Percentiles rank a stretch among this genome's conserved stretches.
Evolutionary conservation across 2,113 vertebrate species (phyloP).

Genomic region (Catharus fuscescens): DNA sequence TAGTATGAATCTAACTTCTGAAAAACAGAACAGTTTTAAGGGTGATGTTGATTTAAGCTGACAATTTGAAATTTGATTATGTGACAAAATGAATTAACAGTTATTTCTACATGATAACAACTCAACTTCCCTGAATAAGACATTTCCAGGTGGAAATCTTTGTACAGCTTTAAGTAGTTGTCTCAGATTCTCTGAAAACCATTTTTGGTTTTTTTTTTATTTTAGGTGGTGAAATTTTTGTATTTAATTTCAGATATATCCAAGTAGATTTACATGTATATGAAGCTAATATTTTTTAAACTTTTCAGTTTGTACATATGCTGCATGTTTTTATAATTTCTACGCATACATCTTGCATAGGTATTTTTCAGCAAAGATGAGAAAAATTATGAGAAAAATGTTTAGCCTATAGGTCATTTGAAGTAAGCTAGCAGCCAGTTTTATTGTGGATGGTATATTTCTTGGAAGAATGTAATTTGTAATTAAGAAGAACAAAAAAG

Average conservation of each 20-base stretch:
- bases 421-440: constrained; percentile 61
- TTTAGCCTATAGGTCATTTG: constrained; percentile 61
- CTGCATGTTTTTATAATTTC: constrained; percentile 85
- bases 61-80: constrained; percentile 72
- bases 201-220: constrained; percentile 41
- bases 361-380: constrained; percentile 76
- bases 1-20: constrained; percentile 77
- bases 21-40: constrained; percentile 82
- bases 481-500: constrained; percentile 33
- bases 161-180: constrained; percentile 83
- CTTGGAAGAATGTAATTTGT: constrained; percentile 74
- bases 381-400: constrained; percentile 57
- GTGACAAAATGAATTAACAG: constrained; percentile 70
- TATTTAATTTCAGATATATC: constrained; percentile 82
- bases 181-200: constrained; percentile 79
- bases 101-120: constrained; percentile 66
- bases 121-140: constrained; percentile 66
- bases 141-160: constrained; percentile 79
- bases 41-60: constrained; percentile 76
- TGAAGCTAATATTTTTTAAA: constrained; percentile 86
- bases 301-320: constrained; percentile 83
- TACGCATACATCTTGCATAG: constrained; percentile 73
- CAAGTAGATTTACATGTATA: constrained; percentile 85
- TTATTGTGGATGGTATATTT: constrained; percentile 68
- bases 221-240: constrained; percentile 81